Evolutionary conservation across 2,797 vertebrate genomes (phyloP).

Genomic region (Mus minutoides): DNA sequence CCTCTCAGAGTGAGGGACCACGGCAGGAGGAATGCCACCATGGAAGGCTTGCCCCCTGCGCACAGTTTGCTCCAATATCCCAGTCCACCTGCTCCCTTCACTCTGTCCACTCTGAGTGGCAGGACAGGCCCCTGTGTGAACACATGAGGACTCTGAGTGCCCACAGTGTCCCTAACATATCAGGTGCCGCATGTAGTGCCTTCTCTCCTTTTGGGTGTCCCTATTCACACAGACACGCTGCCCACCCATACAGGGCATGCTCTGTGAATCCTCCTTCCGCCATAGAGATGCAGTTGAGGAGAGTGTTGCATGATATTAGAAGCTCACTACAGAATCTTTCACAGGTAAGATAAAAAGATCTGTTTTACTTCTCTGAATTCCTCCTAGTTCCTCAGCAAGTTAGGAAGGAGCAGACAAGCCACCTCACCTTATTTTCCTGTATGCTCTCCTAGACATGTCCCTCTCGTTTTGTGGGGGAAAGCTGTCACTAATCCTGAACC

Average conservation of each 20-base stretch:
- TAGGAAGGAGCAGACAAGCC: neutral
- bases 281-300: slow-evolving; percentile 95
- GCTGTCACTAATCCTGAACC: neutral
- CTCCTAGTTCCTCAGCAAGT: slow-evolving; percentile 16
- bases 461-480: neutral
- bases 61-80: slow-evolving; percentile 84
- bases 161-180: slow-evolving; percentile 93
- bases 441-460: neutral
- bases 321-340: slow-evolving; percentile 94
- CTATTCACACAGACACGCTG: slow-evolving; percentile 81
- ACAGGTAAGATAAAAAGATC: slow-evolving; percentile 88
- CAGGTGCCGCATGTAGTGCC: slow-evolving; percentile 79
- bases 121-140: slow-evolving; percentile 86
- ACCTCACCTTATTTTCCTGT: neutral
- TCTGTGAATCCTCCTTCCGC: slow-evolving; percentile 87
- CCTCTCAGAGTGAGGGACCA: slow-evolving; percentile 49
- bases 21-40: slow-evolving; percentile 79
- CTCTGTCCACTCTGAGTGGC: slow-evolving; percentile 89
- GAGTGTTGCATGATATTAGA: slow-evolving; percentile 96
- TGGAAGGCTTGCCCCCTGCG: slow-evolving; percentile 82
- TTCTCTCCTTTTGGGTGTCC: slow-evolving; percentile 84
- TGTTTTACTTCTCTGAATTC: neutral
- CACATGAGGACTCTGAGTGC: slow-evolving; percentile 90
- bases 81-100: slow-evolving; percentile 91
- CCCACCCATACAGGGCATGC: slow-evolving; percentile 77